Evolutionary conservation across 2,113 vertebrate species (phyloP).

Genomic region (Meriones unguiculatus): DNA sequence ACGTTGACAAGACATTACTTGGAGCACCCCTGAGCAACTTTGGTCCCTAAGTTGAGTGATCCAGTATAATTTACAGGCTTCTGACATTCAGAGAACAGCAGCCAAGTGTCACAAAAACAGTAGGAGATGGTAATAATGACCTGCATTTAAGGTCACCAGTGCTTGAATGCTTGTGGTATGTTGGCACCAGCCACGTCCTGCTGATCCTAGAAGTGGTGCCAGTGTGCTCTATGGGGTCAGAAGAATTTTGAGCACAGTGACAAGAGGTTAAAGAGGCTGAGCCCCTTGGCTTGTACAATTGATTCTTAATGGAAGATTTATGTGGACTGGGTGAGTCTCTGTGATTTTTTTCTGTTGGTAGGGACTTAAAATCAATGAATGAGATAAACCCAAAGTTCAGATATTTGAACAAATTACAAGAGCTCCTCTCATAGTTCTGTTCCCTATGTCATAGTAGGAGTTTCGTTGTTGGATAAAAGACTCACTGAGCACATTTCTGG

Average conservation of each 20-base stretch:
- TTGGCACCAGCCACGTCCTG: constrained; percentile 66
- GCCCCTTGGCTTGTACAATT: not conserved
- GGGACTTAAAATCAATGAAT: constrained; percentile 18
- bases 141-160: constrained; percentile 77
- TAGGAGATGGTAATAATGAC: constrained; percentile 74
- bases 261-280: constrained; percentile 51
- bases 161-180: constrained; percentile 57
- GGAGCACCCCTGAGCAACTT: constrained; percentile 53
- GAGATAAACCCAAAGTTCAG: constrained; percentile 36
- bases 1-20: constrained; percentile 32
- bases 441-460: not conserved
- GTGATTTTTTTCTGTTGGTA: constrained; percentile 48
- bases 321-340: not conserved
- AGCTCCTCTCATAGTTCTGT: not conserved
- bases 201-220: constrained; percentile 57
- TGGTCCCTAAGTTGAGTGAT: constrained; percentile 53
- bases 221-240: constrained; percentile 57
- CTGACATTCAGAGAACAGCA: constrained; percentile 76
- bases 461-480: constrained; percentile 35
- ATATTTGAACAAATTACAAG: not conserved
- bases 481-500: not conserved
- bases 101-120: constrained; percentile 69
- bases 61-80: constrained; percentile 63
- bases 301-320: constrained; percentile 39
- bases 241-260: constrained; percentile 46